Evolutionary conservation across 2,888 invertebrate genomes (phyloP), one percentile per base, ranked within the genome.

Genomic region (Lasioglossum morio): DNA sequence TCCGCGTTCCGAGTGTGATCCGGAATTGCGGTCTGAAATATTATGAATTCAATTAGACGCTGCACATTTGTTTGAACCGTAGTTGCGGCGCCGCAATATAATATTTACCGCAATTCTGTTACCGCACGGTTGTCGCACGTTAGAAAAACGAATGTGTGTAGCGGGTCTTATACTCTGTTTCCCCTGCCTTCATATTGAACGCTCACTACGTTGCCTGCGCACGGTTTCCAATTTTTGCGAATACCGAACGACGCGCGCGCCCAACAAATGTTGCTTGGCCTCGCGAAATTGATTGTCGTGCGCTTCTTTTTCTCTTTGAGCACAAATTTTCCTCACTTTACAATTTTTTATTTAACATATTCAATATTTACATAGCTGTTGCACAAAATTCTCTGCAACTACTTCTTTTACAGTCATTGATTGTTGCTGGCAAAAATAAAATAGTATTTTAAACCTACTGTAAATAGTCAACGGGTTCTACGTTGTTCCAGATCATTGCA

Each of bases 1-100:
- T 46, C 63, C 53, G 76, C 60, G 77, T 70, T 60, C 19, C 30
- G 1, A 85, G 43, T 57, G 79, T 63, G 82, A 60, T 37, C 4
- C 4, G 12, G 12, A 43, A 43, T 14, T 43, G 3, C 43, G 3
- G 43, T 2, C 43, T 43, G 43, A 43, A 43, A 43, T 43, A 43
- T 0, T 14, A 43, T 43, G 43, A 0, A 14, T 43, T 43, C 14
- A 43, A 43, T 43, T 43, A 43, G 43, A 43, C 43, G 43, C 43
- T 43, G 43, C 14, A 43, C 12, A 43, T 43, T 43, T 14, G 43
- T 43, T 43, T 43, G 43, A 12, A 43, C 12, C 12, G 43, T 43
- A 43, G 3, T 43, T 43, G 4, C 12, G 43, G 12, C 12, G 43
- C 43, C 12, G 12, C 40, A 43, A 43, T 43, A 43, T 12, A 43